Evolutionary conservation across 2,797 vertebrate species (phyloP), one percentile per base, ranked within the genome.

Genomic region (Ctenopoma multispine): DNA sequence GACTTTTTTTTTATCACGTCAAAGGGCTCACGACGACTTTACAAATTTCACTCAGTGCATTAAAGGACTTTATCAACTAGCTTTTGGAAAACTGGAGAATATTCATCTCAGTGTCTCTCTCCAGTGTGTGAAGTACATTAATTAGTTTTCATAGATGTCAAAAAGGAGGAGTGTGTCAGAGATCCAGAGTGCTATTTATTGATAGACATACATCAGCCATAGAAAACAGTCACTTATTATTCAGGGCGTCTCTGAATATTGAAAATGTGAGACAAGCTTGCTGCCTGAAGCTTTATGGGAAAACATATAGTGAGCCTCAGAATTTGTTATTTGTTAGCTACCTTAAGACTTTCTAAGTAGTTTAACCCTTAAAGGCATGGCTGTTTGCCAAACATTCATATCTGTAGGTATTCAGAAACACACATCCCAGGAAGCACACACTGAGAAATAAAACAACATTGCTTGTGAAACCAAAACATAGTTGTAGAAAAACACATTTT

Each of bases 111-210:
- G 41, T 27, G 15, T 57, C 55, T 65, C 29, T 44, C 41, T 55
- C 38, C 53, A 50, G 44, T 10, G 1, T 55, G 34, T 40, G 18
- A 10, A 20, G 40, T 62, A 46, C 62, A 63, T 31, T 59, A 71
- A 80, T 80, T 55, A 55, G 46, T 61, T 64, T 70, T 65, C 29
- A 81, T 36, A 21, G n/a, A 54, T 48, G 27, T 61, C 66, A 62
- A 63, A 71, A 63, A 43, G 7, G 21, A 29, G 38, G 40, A 31
- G 24, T 17, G 43, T 63, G 57, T 51, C 8, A 54, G 40, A 54
- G 65, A 72, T 69, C 3, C 49, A 69, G 55, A 70, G 51, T 3
- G 9, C 15, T 53, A 21, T 1, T 6, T 49, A 68, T 44, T 46
- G 23, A 80, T 34, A 27, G 56, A 75, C 55, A 59, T 15, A 64